Evolutionary conservation across 2,113 vertebrate genomes (phyloP), one percentile per base, ranked within the genome.

Genomic region (Urocynchramus pylzowi): DNA sequence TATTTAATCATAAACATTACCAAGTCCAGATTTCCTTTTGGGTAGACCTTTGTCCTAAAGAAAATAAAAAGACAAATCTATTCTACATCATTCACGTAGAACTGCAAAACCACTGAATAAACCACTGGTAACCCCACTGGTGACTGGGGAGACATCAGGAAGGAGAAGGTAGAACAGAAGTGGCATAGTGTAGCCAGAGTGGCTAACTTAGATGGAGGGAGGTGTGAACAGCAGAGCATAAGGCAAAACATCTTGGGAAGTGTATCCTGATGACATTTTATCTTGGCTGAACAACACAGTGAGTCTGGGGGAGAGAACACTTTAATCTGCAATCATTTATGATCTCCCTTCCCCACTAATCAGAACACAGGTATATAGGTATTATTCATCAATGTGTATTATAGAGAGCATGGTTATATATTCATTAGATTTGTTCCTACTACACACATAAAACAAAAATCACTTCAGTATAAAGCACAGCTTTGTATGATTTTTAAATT

Each of bases 221-320:
- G 65, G 68, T 71, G 91, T 41, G 68, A 97, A 95, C 35, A 84
- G 88, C 50, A 89, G 71, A 95, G 91, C 76, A 93, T 78, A 93
- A 95, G 93, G 93, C 93, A 89, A 92, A 95, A 95, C 86, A 92
- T 92, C 89, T 97, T 95, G 93, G 91, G 80, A 95, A 95, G 76
- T 78, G 41, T 56, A 89, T 78, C 65, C 93, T 71, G 80, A 89
- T 91, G 86, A 81, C 60, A 87, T 81, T 82, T 83, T 78, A 76
- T 94, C 85, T 84, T 86, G 90, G 80, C 92, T 85, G 41, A 61
- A 86, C 33, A 84, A 94, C 52, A 75, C 76, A 68, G 82, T 10
- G 59, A 81, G 42, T 84, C 23, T 75, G 27, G 64, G 84, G 83
- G 24, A 93, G 47, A 79, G 83, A 47, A 82, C 5, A 14, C 23